Conservation (phyloP, 2,888 invertebrate genomes). For the Melinaea marsaeus region DNA sequence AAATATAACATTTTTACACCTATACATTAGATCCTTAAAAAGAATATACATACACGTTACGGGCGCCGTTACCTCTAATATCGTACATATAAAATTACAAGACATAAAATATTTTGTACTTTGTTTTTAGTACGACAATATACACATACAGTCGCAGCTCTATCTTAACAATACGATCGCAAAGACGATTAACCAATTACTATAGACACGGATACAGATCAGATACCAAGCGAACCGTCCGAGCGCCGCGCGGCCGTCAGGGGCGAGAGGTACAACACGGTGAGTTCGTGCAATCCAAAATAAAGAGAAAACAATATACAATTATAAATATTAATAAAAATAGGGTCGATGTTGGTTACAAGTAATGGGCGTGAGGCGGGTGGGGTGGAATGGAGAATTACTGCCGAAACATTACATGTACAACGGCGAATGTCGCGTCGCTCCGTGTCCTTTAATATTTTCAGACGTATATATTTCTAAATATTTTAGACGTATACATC, state of each 20-base stretch:
- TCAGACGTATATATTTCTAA: no score
- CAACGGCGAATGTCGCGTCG: conserved; percentile 23
- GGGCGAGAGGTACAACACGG: conserved; percentile 75
- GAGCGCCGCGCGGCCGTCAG: conserved; percentile 36
- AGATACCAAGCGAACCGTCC: conserved; percentile 25
- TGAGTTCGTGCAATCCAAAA: conserved; percentile 46
- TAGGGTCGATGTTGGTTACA: conserved; percentile 5
- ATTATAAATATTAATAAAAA: background rate
- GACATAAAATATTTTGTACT: conserved; percentile 78
- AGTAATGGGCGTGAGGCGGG: conserved; percentile 31
- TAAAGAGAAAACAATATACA: background rate
- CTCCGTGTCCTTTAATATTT: background rate
- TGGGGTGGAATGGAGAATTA: conserved; percentile 34
- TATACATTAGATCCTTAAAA: conserved; percentile 65
- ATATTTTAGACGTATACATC: no score
- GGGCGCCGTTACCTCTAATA: conserved; percentile 69
- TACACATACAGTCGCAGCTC: conserved; percentile 50
- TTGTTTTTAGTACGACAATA: conserved; percentile 68
- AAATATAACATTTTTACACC: conserved; percentile 58
- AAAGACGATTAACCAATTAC: conserved; percentile 41
- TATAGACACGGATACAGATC: conserved; percentile 23
- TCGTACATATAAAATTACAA: conserved; percentile 74
- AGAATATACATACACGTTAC: conserved; percentile 66
- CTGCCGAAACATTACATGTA: conserved; percentile 25
- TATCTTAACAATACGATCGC: conserved; percentile 59